These are phyloP conservation scores for Polypterus senegalus DNA, from an alignment of 2,113 vertebrate genomes.

Conservation along the genomic window DNA sequence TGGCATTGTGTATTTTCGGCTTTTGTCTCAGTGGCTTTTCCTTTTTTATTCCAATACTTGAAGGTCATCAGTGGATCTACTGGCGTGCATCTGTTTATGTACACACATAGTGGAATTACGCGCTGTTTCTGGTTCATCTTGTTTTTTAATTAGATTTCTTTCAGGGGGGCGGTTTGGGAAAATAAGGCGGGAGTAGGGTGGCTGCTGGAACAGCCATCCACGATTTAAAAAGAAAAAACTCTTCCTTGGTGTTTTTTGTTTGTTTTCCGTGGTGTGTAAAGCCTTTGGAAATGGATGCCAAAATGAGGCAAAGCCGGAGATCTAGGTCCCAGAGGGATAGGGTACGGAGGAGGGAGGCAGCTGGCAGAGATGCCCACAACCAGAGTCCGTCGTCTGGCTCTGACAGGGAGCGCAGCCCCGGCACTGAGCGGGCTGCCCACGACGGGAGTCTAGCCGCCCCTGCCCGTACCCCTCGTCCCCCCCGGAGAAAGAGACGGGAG, in stretches of 20 bases:
- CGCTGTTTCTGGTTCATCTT: too few relatives aligned
- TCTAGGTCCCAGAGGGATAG: constrained; percentile 73
- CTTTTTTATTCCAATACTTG: too few relatives aligned
- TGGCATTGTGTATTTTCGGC: too few relatives aligned
- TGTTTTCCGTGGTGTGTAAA: constrained; percentile 5
- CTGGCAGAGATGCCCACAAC: constrained; percentile 58
- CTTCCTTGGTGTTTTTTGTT: too few relatives aligned
- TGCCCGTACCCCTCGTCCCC: constrained; percentile 45
- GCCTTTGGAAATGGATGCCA: constrained; percentile 65
- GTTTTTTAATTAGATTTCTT: too few relatives aligned
- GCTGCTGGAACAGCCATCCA: neutral
- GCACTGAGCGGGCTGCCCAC: constrained; percentile 62
- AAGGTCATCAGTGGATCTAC: too few relatives aligned
- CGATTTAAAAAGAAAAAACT: too few relatives aligned
- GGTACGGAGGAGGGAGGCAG: constrained; percentile 68
- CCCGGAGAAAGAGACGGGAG: constrained; percentile 73
- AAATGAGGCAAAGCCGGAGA: constrained; percentile 76
- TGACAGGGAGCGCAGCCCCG: constrained; percentile 68
- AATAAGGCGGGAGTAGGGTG: neutral
- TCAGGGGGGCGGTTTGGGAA: constrained; percentile 6
- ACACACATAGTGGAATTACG: too few relatives aligned
- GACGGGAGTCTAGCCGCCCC: constrained; percentile 46
- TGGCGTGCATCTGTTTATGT: too few relatives aligned
- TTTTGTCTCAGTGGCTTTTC: too few relatives aligned
- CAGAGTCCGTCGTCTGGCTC: constrained; percentile 75